Conservation (phyloP, 2,888 invertebrate genomes). For the Busseola fusca region DNA sequence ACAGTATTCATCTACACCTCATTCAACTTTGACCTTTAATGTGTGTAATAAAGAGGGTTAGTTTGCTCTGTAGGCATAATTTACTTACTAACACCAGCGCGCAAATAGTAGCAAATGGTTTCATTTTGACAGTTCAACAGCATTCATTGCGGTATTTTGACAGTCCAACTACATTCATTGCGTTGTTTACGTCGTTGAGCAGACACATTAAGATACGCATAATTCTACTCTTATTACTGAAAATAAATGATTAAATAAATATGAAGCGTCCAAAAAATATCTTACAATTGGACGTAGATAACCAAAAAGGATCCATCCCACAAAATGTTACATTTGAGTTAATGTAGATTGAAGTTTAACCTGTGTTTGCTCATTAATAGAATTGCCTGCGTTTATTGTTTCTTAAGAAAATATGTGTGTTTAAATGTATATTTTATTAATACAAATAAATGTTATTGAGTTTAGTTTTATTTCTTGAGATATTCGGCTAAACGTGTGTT, state of each 20-base stretch:
- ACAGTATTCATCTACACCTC: background rate
- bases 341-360: constrained; percentile 28
- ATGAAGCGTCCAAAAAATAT: no score
- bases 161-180: background rate
- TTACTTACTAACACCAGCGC: background rate
- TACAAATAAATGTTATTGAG: constrained; percentile 21
- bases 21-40: background rate
- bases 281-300: constrained; percentile 18
- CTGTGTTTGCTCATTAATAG: constrained; percentile 27
- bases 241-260: no score
- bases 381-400: constrained; percentile 29
- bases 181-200: background rate
- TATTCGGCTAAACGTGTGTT: constrained; percentile 28
- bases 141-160: background rate
- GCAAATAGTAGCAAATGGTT: background rate
- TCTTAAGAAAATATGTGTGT: constrained; percentile 25
- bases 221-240: no score
- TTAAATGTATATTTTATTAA: constrained; percentile 30
- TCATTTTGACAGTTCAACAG: background rate
- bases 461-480: constrained; percentile 25
- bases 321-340: constrained; percentile 25
- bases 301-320: constrained; percentile 16
- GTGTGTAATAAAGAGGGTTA: background rate
- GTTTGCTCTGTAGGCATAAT: background rate
- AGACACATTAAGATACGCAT: no score